A percentile compares a stretch with the other conserved stretches of the same genome.
Conservation (phyloP, 1,140 invertebrate species). For the Cherax destructor region DNA sequence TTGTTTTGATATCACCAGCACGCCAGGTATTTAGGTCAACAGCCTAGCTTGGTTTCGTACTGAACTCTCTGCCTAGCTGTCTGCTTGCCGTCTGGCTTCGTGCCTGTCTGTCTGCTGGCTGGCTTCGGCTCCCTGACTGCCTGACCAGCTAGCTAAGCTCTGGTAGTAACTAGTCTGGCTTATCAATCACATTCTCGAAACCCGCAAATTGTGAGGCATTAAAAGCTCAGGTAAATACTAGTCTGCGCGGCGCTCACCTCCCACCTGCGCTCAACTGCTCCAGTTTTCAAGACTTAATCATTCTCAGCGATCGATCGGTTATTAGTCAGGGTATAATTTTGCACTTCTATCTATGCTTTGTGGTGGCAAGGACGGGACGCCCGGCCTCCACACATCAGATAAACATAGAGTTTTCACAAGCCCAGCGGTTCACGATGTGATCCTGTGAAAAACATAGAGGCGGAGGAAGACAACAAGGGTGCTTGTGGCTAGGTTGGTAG, state of each 20-base stretch:
- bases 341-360: not conserved
- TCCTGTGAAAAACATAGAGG: too few relatives aligned
- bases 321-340: not conserved
- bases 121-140: not conserved
- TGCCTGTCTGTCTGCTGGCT: not conserved
- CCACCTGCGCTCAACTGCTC: not conserved
- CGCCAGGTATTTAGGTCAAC: not conserved
- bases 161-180: not conserved
- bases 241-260: not conserved
- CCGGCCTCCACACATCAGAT: not conserved
- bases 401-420: not conserved
- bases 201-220: constrained; percentile 1
- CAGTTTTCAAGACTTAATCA: not conserved
- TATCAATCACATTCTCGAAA: not conserved
- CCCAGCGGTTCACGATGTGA: too few relatives aligned
- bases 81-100: not conserved
- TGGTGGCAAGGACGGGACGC: not conserved
- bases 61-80: not conserved
- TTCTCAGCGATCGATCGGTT: not conserved
- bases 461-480: too few relatives aligned
- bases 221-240: not conserved
- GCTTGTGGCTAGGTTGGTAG: too few relatives aligned
- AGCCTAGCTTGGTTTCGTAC: too few relatives aligned
- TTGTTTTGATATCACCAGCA: not conserved
- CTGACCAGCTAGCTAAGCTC: not conserved